Conservation (phyloP, 2,797 vertebrate genomes). For the Trachops cirrhosus region DNA sequence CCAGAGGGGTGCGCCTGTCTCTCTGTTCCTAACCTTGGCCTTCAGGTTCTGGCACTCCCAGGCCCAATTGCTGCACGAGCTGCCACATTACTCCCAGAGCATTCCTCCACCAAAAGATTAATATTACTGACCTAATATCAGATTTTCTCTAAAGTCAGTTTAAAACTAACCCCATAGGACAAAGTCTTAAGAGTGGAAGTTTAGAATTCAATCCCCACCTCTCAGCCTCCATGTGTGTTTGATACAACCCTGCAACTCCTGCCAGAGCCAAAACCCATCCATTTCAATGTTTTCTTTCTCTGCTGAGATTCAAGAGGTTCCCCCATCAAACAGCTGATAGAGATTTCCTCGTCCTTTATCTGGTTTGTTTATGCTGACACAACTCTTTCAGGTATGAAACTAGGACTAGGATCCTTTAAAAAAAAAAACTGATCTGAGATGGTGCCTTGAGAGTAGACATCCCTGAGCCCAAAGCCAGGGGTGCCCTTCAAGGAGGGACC, state of each 20-base stretch:
- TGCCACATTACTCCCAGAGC: neutral
- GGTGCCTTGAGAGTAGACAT: neutral
- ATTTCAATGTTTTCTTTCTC: neutral
- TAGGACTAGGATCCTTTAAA: neutral
- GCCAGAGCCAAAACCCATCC: too few relatives aligned
- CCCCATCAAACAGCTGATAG: too few relatives aligned
- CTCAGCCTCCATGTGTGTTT: neutral
- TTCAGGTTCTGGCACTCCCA: neutral
- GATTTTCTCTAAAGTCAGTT: neutral
- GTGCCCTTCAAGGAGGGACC: neutral
- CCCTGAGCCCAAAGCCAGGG: neutral
- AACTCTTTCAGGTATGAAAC: neutral
- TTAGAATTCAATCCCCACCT: neutral
- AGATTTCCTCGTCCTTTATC: neutral
- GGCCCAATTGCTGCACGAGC: fast-evolving
- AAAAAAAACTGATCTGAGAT: neutral
- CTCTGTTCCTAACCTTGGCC: neutral
- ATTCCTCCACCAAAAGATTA: neutral
- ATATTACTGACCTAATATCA: neutral
- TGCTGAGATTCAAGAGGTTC: neutral
- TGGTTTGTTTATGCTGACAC: neutral
- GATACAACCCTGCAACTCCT: fast-evolving
- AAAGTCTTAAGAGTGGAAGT: neutral
- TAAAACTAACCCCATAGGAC: neutral
- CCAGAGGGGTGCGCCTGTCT: fast-evolving